These are phyloP conservation scores for Magallana ariakensis DNA, from an alignment of 1,140 invertebrate species.

Conservation along the genomic window DNA sequence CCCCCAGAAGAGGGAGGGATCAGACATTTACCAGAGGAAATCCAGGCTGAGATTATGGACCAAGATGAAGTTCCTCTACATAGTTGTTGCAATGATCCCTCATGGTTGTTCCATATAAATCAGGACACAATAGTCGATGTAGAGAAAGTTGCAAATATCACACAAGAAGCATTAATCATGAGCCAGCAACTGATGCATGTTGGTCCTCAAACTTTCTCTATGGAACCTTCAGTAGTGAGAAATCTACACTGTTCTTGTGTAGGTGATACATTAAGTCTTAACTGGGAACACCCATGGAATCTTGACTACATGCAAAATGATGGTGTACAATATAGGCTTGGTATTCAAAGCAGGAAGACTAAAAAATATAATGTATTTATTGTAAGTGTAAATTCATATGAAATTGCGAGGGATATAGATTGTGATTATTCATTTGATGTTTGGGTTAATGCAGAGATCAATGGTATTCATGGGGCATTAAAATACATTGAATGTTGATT, in stretches of 20 bases:
- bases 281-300: constrained; percentile 65
- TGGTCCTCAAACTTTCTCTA: constrained; percentile 25
- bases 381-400: background rate
- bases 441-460: constrained; percentile 55
- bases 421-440: constrained; percentile 42
- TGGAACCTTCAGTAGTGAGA: constrained; percentile 7
- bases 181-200: background rate
- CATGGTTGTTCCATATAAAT: constrained; percentile 82
- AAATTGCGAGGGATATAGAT: constrained; percentile 17
- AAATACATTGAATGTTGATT: background rate
- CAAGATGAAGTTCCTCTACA: constrained; percentile 78
- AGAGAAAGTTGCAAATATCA: constrained; percentile 64
- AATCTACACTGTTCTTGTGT: constrained; percentile 47
- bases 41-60: constrained; percentile 75
- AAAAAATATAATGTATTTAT: constrained; percentile 37
- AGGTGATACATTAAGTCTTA: constrained; percentile 5
- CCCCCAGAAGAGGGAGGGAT: constrained; percentile 78
- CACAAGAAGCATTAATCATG: constrained; percentile 51
- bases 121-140: constrained; percentile 81
- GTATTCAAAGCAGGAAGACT: constrained; percentile 52
- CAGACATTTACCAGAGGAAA: constrained; percentile 72
- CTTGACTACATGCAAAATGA: constrained; percentile 50
- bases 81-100: constrained; percentile 81
- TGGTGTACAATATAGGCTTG: constrained; percentile 64
- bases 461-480: background rate